Evolutionary conservation across 2,888 invertebrate genomes (phyloP), one percentile per base, ranked within the genome.

Genomic region (Eledona agricola): DNA sequence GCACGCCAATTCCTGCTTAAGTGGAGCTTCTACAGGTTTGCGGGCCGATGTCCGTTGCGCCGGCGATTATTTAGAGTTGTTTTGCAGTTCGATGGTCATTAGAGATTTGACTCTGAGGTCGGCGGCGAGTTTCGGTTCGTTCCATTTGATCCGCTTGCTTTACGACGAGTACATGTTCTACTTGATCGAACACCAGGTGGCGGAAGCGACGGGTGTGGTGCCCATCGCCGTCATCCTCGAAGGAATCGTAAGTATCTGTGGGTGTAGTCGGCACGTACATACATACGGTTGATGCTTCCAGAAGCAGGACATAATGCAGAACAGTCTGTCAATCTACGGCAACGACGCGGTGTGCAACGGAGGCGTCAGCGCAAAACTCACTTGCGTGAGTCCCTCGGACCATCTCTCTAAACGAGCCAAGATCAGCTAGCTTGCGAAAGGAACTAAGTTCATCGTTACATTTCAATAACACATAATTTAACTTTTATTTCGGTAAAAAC

Each of bases 161-260:
- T 99, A 96, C 77, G 98, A 99, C 78, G 99, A 99, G 79, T 99
- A 97, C 78, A 97, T 99, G 90, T 96, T 96, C 80, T 98, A 95
- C 79, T 82, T 98, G 68, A 93, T 99, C 66, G 98, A 99, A 79
- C 94, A 96, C 71, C 90, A 93, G 77, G 96, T 98, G 17, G 96
- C 98, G 25, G 85, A 88, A 71, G 93, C 93, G 38, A 89, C 88
- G 43, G 88, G 89, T 60, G 89, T 91, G 72, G 94, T 96, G 62
- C 94, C 96, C 51, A 96, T 98, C 72, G 94, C 96, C 64, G 96
- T 97, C 57, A 94, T 97, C 87, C 77, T 82, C 40, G 81, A 79
- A 70, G 84, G 84, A 66, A 83, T 83, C 70, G 83, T 83, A 74
- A 77, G 80, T 77, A 67, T 51, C n/a, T n/a, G n/a, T n/a, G n/a